phyloP scores from a whole-genome alignment of 2,888 invertebrate species.

The Sphaerophoria taeniata region DNA sequence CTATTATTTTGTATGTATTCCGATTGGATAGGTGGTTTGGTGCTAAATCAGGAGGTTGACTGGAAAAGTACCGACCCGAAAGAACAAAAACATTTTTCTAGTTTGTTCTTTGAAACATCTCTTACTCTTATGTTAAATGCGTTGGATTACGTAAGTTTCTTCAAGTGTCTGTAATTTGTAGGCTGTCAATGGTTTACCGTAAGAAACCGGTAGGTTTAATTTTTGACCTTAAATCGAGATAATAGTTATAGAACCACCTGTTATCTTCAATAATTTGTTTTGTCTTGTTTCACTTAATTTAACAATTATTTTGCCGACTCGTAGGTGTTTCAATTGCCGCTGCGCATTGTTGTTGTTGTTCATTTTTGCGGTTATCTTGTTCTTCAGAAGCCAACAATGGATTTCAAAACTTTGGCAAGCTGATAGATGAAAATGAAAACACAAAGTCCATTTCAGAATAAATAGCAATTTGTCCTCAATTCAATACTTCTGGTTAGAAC shows the following conservation, averaged over 20 bases:
- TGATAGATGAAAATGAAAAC: not conserved
- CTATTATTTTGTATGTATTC: constrained; percentile 6
- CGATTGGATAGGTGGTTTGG: not conserved
- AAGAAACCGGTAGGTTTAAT: not conserved
- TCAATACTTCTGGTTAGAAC: not conserved
- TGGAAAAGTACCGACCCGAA: not conserved
- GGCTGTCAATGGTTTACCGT: constrained; percentile 3
- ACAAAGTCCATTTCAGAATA: constrained; percentile 13
- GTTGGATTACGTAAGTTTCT: constrained; percentile 31
- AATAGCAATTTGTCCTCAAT: too few species aligned
- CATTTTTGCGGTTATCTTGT: constrained; percentile 1
- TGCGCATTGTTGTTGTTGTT: not conserved
- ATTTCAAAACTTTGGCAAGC: constrained; percentile 15
- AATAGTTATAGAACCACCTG: constrained; percentile 3
- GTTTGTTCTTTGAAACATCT: constrained; percentile 4
- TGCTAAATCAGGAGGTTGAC: not conserved
- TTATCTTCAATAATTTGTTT: not conserved
- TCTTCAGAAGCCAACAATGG: not conserved
- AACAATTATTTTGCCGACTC: not conserved
- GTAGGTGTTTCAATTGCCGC: not conserved
- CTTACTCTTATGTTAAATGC: constrained; percentile 3
- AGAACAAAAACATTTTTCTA: constrained; percentile 2
- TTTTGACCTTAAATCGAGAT: not conserved
- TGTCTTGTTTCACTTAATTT: not conserved
- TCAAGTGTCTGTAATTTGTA: constrained; percentile 5